phyloP scores from a whole-genome alignment of 2,797 vertebrate species.

The Scarus forsteni region DNA sequence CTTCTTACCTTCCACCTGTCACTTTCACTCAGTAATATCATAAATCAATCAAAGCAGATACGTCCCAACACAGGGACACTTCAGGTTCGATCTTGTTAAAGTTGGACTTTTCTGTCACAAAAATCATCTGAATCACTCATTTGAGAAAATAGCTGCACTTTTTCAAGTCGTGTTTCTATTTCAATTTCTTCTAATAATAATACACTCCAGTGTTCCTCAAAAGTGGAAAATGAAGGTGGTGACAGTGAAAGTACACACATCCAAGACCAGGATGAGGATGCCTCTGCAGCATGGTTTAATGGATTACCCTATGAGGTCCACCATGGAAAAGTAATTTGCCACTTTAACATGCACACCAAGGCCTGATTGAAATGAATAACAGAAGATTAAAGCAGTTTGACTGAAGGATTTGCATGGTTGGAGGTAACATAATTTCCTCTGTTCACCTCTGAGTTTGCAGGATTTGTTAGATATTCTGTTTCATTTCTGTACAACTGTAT shows the following conservation, averaged over 20 bases:
- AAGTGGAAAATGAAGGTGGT: neutral
- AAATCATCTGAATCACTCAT: conserved; percentile 14
- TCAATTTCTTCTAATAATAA: conserved; percentile 21
- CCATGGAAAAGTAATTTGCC: conserved; percentile 22
- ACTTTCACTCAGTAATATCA: conserved; percentile 10
- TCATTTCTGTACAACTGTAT: neutral
- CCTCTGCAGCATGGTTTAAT: conserved; percentile 30
- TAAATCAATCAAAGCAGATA: conserved; percentile 6
- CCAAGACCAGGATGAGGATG: conserved; percentile 10
- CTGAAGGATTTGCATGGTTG: conserved; percentile 6
- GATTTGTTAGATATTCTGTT: neutral
- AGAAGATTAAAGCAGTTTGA: conserved; percentile 21
- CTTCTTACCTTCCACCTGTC: conserved; percentile 5
- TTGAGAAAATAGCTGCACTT: conserved; percentile 20
- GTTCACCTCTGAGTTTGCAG: conserved; percentile 6
- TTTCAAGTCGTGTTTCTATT: conserved; percentile 13
- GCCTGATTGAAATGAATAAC: conserved; percentile 20
- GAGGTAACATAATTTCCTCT: conserved; percentile 13
- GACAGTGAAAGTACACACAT: neutral
- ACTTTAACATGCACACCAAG: conserved; percentile 10
- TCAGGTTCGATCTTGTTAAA: conserved; percentile 5
- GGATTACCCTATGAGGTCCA: conserved; percentile 12
- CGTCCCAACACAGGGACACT: neutral
- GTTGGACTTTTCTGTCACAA: conserved; percentile 1
- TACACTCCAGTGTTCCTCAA: conserved; percentile 19